A percentile compares a stretch with the other conserved stretches of the same genome.
These are phyloP conservation scores for Zygaena filipendulae DNA, from an alignment of 2,888 invertebrate species.

Conservation along the genomic window DNA sequence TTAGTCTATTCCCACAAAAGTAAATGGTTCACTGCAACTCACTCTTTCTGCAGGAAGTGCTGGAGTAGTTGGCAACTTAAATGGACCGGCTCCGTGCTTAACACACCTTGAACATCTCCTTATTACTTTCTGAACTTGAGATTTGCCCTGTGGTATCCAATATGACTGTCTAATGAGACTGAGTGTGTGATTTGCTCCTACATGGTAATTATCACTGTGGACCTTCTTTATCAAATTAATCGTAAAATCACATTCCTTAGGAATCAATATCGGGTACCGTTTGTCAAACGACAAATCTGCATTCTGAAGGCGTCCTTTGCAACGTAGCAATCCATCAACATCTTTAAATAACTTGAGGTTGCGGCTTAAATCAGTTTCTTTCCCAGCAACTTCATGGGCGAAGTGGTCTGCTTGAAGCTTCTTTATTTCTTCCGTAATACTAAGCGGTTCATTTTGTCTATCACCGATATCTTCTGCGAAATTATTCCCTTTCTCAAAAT, in stretches of 20 bases:
- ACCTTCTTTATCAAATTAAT: not conserved
- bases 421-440: too few species aligned
- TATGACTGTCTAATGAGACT: conserved; percentile 2
- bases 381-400: not conserved
- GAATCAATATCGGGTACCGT: conserved; percentile 9
- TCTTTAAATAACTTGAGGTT: not conserved
- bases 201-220: conserved; percentile 10
- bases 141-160: conserved; percentile 8
- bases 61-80: conserved; percentile 8
- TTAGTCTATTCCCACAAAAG: conserved; percentile 8
- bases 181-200: conserved; percentile 8
- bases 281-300: conserved; percentile 4
- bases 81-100: conserved; percentile 12
- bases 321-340: not conserved
- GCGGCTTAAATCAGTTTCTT: not conserved
- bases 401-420: not conserved
- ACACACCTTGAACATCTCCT: conserved; percentile 7
- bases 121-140: conserved; percentile 6
- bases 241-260: conserved; percentile 5
- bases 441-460: too few species aligned
- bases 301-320: conserved; percentile 2
- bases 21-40: conserved; percentile 5
- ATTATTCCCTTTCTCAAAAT: too few species aligned
- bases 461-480: too few species aligned
- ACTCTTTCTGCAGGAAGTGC: conserved; percentile 10